Conservation (phyloP, 2,797 vertebrate genomes). For the Xiphorhynchus erythropygius region DNA sequence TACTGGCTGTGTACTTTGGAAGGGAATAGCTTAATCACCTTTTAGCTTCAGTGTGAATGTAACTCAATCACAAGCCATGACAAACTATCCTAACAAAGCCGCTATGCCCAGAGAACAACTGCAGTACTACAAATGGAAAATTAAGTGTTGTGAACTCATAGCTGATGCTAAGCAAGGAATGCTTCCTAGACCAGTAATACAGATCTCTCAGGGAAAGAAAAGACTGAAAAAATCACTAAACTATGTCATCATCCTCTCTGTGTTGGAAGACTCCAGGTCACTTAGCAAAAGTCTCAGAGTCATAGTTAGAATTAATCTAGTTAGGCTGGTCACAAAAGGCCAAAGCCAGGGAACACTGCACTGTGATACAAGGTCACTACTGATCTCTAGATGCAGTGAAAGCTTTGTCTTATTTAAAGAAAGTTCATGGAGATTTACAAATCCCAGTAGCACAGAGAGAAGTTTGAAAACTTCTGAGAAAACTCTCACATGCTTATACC, state of each 20-base stretch:
- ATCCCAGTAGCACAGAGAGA: background rate
- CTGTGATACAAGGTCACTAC: background rate
- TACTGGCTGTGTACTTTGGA: background rate
- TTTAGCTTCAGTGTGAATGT: background rate
- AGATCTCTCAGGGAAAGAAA: background rate
- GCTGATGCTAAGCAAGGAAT: background rate
- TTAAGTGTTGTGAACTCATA: background rate
- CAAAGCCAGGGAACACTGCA: background rate
- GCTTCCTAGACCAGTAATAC: background rate
- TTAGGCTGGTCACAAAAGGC: background rate
- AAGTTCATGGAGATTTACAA: background rate
- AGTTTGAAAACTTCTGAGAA: background rate
- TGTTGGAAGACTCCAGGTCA: background rate
- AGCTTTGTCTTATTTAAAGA: background rate
- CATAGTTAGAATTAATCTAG: background rate
- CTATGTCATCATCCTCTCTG: accelerated
- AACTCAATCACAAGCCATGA: background rate
- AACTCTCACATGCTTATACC: background rate
- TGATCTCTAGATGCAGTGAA: background rate
- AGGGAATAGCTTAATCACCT: background rate
- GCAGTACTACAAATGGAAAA: background rate
- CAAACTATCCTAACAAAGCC: background rate
- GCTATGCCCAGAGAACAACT: background rate
- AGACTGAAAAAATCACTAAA: background rate
- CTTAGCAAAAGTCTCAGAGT: background rate